Percentiles rank a stretch among this genome's conserved stretches.
phyloP scores from a whole-genome alignment of 2,888 invertebrate genomes.

The Corythucha ciliata region DNA sequence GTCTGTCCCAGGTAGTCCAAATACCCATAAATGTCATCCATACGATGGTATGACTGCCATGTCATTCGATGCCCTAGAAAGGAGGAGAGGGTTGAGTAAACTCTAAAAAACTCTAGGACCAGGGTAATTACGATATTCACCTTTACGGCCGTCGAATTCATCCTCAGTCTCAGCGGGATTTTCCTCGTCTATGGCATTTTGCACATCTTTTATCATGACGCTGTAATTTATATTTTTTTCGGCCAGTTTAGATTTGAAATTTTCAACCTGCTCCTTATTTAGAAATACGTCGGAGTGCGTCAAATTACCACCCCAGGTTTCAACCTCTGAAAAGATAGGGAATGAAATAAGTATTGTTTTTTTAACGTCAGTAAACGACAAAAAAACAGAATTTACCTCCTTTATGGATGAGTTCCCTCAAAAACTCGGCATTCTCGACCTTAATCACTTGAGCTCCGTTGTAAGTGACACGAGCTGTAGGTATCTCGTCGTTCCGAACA shows the following conservation, averaged over 20 bases:
- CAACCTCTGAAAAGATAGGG: conserved; percentile 47
- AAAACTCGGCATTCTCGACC: conserved; percentile 45
- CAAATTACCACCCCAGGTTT: conserved; percentile 54
- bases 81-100: not conserved
- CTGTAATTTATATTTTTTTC: conserved; percentile 56
- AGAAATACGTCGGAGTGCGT: conserved; percentile 60
- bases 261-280: conserved; percentile 53
- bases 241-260: conserved; percentile 53
- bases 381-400: conserved; percentile 45
- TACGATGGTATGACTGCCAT: conserved; percentile 67
- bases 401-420: conserved; percentile 48
- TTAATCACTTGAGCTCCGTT: conserved; percentile 61
- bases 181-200: conserved; percentile 67
- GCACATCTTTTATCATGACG: conserved; percentile 67
- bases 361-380: not conserved
- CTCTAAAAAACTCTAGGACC: not conserved
- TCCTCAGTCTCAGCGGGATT: conserved; percentile 62
- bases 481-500: too few relatives aligned
- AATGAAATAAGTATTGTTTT: too few relatives aligned
- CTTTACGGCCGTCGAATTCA: conserved; percentile 58
- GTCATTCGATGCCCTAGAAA: conserved; percentile 52
- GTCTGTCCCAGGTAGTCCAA: conserved; percentile 60
- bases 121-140: conserved; percentile 42
- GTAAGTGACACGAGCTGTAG: conserved; percentile 54
- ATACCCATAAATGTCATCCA: conserved; percentile 59